Base-by-base conservation (phyloP, 2,113 vertebrate genomes). In the Chloropsis hardwickii region DNA sequence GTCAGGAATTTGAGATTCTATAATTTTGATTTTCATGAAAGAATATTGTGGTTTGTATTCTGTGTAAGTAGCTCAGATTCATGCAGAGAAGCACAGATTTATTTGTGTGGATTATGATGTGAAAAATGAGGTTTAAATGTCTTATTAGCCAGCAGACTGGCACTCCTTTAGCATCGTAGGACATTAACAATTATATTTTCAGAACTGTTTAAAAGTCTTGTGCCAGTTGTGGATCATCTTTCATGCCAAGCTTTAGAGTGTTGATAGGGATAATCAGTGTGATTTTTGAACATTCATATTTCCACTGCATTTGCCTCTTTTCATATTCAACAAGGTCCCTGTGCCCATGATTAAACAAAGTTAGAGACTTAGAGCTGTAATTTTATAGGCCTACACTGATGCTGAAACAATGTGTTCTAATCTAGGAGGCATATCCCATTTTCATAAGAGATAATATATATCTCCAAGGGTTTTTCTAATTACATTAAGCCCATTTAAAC, bases 361-460 rank as follows among this genome's bases (percentile, higher is more conserved):
- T 64, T 58, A 60, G 10, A 58, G 27, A 42, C 14, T 71, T 56
- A 50, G 12, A 79, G 54, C 14, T 65, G 57, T 72, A 61, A 79
- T 76, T 89, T 76, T 76, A 15, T 64, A 72, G 45, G 35, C 50
- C 14, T 88, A 31, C 31, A 33, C 16, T 76, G 69, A 40, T 50
- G 57, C 24, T 57, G 80, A 95, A 93, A 93, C 77, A 81, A 81
- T 48, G 31, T 67, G 5, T 80, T 90, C 40, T 88, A 79, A 94
- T 94, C 76, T 95, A 74, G 60, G 91, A 90, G 93, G 33, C n/a
- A 64, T 80, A 96, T 95, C 79, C 79, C 54, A 64, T 92, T 93
- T 95, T 93, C 64, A 44, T 81, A 93, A 77, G 56, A 84, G 72
- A 81, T 84, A 92, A 81, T 77, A 72, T 67, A 23, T 86, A 72